A percentile compares a stretch with the other conserved stretches of the same genome.
Evolutionary conservation across 2,888 invertebrate species (phyloP).

Genomic region (Holacanthella duospinosa): DNA sequence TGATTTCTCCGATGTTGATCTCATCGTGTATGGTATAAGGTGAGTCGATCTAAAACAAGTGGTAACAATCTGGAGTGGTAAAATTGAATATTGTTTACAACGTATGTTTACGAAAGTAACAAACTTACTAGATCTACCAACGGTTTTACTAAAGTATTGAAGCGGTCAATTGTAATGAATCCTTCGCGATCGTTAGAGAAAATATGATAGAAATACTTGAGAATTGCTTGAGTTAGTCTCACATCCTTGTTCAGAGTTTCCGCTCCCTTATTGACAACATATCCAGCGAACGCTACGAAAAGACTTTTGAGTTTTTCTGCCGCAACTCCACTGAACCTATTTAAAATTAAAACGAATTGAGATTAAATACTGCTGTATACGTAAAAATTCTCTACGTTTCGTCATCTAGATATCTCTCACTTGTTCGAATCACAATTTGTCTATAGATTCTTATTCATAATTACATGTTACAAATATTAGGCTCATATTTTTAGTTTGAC

Average conservation of each 20-base stretch:
- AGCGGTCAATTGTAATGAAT: constrained; percentile 73
- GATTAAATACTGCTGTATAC: background rate
- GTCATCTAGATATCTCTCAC: no score
- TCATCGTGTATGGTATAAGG: constrained; percentile 20
- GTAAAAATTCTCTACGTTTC: no score
- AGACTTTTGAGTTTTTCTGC: constrained; percentile 73
- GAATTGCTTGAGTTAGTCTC: constrained; percentile 57
- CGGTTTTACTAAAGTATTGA: constrained; percentile 72
- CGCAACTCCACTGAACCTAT: constrained; percentile 60
- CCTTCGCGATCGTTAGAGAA: constrained; percentile 73
- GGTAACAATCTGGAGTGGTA: background rate
- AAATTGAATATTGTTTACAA: background rate
- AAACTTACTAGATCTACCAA: constrained; percentile 64
- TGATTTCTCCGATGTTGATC: constrained; percentile 24
- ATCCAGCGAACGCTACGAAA: constrained; percentile 80
- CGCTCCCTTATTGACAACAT: constrained; percentile 70
- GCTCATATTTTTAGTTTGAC: no score
- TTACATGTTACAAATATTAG: no score
- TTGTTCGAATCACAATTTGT: no score
- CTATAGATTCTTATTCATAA: no score
- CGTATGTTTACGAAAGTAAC: background rate
- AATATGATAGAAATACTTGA: constrained; percentile 63
- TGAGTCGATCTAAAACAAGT: constrained; percentile 30
- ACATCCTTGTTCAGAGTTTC: constrained; percentile 53
- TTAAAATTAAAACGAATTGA: constrained; percentile 6